A percentile compares a stretch with the other conserved stretches of the same genome.
Evolutionary conservation across 1,140 invertebrate species (phyloP).

Genomic region (Triops longicaudatus): DNA sequence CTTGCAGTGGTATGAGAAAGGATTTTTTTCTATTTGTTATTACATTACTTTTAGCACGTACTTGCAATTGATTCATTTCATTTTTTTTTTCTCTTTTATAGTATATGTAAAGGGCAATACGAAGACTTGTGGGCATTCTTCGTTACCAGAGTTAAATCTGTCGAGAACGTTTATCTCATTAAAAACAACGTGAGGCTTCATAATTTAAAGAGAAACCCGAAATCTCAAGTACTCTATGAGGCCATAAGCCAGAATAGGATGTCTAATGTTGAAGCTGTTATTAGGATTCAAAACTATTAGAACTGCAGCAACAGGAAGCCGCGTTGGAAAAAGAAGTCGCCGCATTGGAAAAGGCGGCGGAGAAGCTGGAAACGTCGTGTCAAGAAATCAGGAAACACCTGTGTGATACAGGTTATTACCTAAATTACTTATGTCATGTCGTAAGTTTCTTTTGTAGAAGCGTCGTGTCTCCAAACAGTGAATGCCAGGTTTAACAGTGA

Average conservation of each 20-base stretch:
- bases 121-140: constrained; percentile 23
- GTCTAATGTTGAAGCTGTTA: neutral
- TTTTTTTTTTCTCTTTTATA: neutral
- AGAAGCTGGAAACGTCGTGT: neutral
- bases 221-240: neutral
- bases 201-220: neutral
- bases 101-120: constrained; percentile 23
- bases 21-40: neutral
- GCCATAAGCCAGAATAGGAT: neutral
- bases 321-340: neutral
- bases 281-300: constrained; percentile 16
- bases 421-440: neutral
- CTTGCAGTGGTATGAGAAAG: neutral
- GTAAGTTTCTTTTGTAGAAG: neutral
- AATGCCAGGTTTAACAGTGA: neutral
- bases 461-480: neutral
- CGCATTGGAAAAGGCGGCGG: neutral
- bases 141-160: constrained; percentile 18
- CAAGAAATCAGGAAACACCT: neutral
- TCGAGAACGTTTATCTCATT: neutral
- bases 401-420: neutral
- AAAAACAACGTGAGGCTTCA: constrained; percentile 23
- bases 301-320: neutral
- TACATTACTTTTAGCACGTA: too few species aligned
- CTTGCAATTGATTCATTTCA: neutral